Conservation (phyloP, 2,113 vertebrate species). For the Lipophrys pholis region DNA sequence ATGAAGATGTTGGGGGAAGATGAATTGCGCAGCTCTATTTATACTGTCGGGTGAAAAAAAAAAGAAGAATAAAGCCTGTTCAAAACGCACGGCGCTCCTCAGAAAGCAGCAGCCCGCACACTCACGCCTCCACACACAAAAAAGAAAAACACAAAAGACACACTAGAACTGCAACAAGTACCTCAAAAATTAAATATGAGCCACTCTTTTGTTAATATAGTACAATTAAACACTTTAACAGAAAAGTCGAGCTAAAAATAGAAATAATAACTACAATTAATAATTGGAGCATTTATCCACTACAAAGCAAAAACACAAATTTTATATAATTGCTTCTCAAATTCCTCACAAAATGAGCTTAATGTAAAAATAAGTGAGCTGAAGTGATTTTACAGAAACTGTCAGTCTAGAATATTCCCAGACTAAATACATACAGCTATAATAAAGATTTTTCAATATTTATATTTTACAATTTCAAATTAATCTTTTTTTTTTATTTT, state of each 20-base stretch:
- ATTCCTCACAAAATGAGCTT: neutral
- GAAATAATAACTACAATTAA: too few relatives aligned
- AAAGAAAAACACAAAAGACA: neutral
- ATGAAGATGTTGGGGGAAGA: too few relatives aligned
- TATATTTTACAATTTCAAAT: too few relatives aligned
- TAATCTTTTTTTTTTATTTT: too few relatives aligned
- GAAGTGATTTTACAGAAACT: neutral
- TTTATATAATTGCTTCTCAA: neutral
- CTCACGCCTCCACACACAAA: slow-evolving; percentile 43
- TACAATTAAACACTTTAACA: too few relatives aligned
- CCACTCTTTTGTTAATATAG: neutral
- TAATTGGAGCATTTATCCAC: neutral
- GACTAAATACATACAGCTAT: too few relatives aligned
- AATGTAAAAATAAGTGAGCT: neutral
- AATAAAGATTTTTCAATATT: too few relatives aligned
- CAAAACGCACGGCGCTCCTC: slow-evolving; percentile 77
- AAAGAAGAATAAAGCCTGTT: slow-evolving; percentile 62
- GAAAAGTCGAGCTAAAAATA: too few relatives aligned
- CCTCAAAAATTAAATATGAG: slow-evolving; percentile 18
- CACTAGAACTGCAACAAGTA: slow-evolving; percentile 77
- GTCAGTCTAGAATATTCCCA: too few relatives aligned
- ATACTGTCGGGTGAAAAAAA: slow-evolving; percentile 8
- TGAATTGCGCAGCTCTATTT: slow-evolving; percentile 17
- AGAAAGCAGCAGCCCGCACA: slow-evolving; percentile 75
- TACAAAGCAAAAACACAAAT: too few relatives aligned